Conservation (phyloP, 2,888 invertebrate species). For the Pogonocherus hispidulus region DNA sequence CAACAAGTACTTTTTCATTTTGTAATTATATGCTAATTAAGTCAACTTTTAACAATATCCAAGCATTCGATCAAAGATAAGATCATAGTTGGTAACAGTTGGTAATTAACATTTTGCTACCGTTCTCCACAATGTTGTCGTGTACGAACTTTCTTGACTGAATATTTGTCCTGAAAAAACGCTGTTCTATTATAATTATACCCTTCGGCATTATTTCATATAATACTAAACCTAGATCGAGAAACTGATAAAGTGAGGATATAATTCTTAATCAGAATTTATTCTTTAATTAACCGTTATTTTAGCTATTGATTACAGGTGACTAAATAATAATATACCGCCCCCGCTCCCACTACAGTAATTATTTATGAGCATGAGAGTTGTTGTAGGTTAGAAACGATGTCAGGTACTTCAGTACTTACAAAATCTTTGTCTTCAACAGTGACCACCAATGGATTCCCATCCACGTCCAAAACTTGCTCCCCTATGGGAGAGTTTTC, state of each 20-base stretch:
- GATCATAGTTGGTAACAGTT: background rate
- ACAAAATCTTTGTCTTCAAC: constrained; percentile 91
- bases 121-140: background rate
- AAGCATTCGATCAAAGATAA: background rate
- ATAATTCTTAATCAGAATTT: no score
- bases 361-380: no score
- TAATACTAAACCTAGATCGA: background rate
- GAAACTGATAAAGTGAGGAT: no score
- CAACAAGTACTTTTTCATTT: background rate
- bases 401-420: no score
- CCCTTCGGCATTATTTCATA: background rate
- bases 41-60: background rate
- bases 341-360: no score
- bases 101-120: background rate
- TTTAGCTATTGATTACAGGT: no score
- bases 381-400: no score
- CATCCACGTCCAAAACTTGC: constrained; percentile 77
- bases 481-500: constrained; percentile 91
- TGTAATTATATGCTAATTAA: background rate
- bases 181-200: background rate
- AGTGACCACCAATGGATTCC: constrained; percentile 78
- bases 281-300: no score
- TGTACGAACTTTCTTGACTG: background rate
- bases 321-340: no score
- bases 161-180: background rate